Conservation (phyloP, 2,888 invertebrate species). For the Heliconius cydno region DNA sequence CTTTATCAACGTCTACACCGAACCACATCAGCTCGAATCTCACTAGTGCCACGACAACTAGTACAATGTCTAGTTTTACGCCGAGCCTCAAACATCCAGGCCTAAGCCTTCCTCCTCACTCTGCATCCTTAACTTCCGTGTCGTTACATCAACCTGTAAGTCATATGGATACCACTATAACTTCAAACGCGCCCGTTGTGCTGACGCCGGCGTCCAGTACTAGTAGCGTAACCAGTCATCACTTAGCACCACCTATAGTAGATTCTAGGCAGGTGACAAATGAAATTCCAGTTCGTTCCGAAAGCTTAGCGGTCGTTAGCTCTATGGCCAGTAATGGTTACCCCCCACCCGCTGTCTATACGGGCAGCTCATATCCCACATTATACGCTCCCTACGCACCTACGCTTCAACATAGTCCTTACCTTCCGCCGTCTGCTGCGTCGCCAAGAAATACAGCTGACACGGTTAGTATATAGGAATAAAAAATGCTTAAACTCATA, state of each 20-base stretch:
- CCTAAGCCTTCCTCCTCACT: slow-evolving; percentile 61
- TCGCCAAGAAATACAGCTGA: slow-evolving; percentile 86
- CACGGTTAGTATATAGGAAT: slow-evolving; percentile 63
- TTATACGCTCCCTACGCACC: slow-evolving; percentile 92
- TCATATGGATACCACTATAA: slow-evolving; percentile 62
- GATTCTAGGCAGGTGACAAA: slow-evolving; percentile 69
- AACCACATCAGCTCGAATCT: slow-evolving; percentile 65
- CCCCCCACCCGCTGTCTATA: slow-evolving; percentile 89
- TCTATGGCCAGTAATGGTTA: slow-evolving; percentile 85
- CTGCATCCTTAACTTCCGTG: slow-evolving; percentile 57
- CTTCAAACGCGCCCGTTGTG: slow-evolving; percentile 60
- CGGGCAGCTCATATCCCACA: slow-evolving; percentile 83
- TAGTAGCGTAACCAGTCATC: slow-evolving; percentile 65
- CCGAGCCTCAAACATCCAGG: slow-evolving; percentile 70
- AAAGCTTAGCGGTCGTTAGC: slow-evolving; percentile 71
- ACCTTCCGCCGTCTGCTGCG: slow-evolving; percentile 86
- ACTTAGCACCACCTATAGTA: slow-evolving; percentile 66
- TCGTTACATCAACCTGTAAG: slow-evolving; percentile 63
- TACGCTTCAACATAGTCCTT: slow-evolving; percentile 88
- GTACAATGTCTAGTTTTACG: slow-evolving; percentile 68
- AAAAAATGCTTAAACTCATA: background rate
- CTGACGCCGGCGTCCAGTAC: slow-evolving; percentile 59
- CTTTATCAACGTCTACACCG: slow-evolving; percentile 62
- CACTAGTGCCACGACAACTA: slow-evolving; percentile 61
- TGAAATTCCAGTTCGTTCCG: slow-evolving; percentile 78